Evolutionary conservation across 1,140 invertebrate genomes (phyloP).

Genomic region (Olivierus martensii): DNA sequence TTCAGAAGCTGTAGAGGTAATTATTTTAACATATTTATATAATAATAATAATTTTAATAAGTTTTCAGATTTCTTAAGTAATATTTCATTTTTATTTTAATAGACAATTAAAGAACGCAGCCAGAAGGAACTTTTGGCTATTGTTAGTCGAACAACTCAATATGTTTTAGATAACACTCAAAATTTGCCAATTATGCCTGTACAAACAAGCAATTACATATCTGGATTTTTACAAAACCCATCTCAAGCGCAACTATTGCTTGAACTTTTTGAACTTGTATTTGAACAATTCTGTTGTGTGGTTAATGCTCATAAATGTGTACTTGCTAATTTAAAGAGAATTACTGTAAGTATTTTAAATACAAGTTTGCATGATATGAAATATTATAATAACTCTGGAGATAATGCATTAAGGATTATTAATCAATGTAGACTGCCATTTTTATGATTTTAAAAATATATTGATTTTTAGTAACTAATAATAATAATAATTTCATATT

Average conservation of each 20-base stretch:
- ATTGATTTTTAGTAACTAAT: too few species aligned
- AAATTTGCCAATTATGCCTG: slow-evolving; percentile 2
- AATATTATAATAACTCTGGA: too few species aligned
- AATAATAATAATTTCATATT: too few species aligned
- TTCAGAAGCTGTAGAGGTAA: slow-evolving; percentile 66
- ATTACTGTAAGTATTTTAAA: slow-evolving; percentile 4
- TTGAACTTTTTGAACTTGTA: slow-evolving; percentile 38
- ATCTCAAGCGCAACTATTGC: slow-evolving; percentile 25
- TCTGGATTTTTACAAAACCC: neutral
- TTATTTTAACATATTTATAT: neutral
- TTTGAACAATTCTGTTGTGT: slow-evolving; percentile 60
- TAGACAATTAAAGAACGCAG: slow-evolving; percentile 65
- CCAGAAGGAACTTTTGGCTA: slow-evolving; percentile 57
- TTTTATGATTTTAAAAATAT: too few species aligned
- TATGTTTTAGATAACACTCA: slow-evolving; percentile 43
- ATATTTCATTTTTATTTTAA: neutral
- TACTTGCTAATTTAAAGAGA: slow-evolving; percentile 8
- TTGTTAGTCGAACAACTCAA: slow-evolving; percentile 59
- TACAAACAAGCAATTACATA: neutral
- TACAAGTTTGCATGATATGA: neutral
- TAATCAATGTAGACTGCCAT: too few species aligned
- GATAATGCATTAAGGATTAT: too few species aligned
- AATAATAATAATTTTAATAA: slow-evolving; percentile 2
- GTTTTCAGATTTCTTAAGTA: too few species aligned
- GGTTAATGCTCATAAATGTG: slow-evolving; percentile 45